Conservation (phyloP, 2,888 invertebrate species). For the Tetheella fluctuosa region DNA sequence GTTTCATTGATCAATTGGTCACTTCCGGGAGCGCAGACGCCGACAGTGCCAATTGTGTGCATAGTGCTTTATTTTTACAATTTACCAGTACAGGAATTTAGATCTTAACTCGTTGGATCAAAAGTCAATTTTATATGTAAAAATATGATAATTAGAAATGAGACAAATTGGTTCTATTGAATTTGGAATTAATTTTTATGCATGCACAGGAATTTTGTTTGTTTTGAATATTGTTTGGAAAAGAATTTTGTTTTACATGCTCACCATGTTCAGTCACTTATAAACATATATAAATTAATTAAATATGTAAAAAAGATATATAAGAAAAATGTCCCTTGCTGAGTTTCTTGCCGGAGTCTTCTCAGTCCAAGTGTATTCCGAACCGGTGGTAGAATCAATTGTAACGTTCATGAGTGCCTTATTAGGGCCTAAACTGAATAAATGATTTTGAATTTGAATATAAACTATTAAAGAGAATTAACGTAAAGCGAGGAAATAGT, state of each 20-base stretch:
- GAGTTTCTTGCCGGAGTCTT: too few species aligned
- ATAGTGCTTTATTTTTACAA: constrained; percentile 53
- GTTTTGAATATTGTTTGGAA: neutral
- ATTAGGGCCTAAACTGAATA: too few species aligned
- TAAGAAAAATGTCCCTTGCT: too few species aligned
- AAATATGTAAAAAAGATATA: too few species aligned
- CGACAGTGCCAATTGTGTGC: constrained; percentile 55
- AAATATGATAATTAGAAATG: constrained; percentile 35
- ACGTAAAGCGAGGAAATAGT: too few species aligned
- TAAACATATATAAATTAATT: too few species aligned
- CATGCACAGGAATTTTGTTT: neutral
- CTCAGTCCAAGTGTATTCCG: too few species aligned
- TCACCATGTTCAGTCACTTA: neutral
- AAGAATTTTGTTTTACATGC: too few species aligned
- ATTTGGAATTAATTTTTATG: constrained; percentile 44
- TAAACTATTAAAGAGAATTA: too few species aligned
- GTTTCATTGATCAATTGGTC: constrained; percentile 64
- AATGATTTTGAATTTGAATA: too few species aligned
- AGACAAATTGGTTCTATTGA: constrained; percentile 34
- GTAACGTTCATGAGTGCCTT: too few species aligned
- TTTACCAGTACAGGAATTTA: constrained; percentile 12
- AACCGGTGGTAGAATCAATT: too few species aligned
- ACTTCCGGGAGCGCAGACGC: constrained; percentile 63
- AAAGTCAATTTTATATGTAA: constrained; percentile 22
- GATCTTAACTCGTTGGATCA: neutral